Conservation (phyloP, 2,113 vertebrate species). For the Sinocyclocheilus anophthalmus region DNA sequence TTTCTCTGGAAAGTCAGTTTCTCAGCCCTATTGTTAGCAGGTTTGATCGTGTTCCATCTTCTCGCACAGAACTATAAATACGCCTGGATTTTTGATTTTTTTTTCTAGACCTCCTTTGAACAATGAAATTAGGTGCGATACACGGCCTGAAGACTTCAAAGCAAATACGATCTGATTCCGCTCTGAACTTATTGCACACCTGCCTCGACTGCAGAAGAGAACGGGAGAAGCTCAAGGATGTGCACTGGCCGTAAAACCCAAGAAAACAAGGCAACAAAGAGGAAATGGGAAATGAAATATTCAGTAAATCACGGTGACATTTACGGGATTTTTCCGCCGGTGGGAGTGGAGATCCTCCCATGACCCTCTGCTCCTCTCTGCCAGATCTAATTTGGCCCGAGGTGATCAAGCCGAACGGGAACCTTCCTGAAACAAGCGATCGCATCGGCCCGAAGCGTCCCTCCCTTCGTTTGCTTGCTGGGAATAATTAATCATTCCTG, state of each 20-base stretch:
- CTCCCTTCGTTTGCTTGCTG: slow-evolving; percentile 56
- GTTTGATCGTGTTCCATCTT: neutral
- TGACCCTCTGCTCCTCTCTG: slow-evolving; percentile 63
- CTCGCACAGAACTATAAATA: neutral
- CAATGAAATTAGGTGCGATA: slow-evolving; percentile 17
- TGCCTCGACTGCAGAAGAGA: slow-evolving; percentile 14
- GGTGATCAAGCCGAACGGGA: slow-evolving; percentile 58
- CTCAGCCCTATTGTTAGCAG: neutral
- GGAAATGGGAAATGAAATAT: slow-evolving; percentile 65
- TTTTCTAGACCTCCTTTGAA: slow-evolving; percentile 9
- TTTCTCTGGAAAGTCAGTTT: neutral
- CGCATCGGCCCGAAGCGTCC: slow-evolving; percentile 62
- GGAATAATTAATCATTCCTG: slow-evolving; percentile 70
- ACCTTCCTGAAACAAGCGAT: slow-evolving; percentile 63
- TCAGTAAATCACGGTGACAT: slow-evolving; percentile 67
- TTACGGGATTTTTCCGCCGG: slow-evolving; percentile 54
- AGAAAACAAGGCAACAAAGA: slow-evolving; percentile 58
- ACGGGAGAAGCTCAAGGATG: slow-evolving; percentile 2
- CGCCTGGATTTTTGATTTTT: neutral
- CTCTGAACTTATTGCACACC: slow-evolving; percentile 2
- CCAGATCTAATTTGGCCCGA: slow-evolving; percentile 59
- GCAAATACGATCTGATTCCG: slow-evolving; percentile 5
- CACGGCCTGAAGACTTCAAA: slow-evolving; percentile 30
- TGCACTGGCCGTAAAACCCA: slow-evolving; percentile 46
- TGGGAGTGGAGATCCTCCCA: slow-evolving; percentile 29